Evolutionary conservation across 1,140 invertebrate species (phyloP).

Genomic region (Ditylenchus dipsaci): DNA sequence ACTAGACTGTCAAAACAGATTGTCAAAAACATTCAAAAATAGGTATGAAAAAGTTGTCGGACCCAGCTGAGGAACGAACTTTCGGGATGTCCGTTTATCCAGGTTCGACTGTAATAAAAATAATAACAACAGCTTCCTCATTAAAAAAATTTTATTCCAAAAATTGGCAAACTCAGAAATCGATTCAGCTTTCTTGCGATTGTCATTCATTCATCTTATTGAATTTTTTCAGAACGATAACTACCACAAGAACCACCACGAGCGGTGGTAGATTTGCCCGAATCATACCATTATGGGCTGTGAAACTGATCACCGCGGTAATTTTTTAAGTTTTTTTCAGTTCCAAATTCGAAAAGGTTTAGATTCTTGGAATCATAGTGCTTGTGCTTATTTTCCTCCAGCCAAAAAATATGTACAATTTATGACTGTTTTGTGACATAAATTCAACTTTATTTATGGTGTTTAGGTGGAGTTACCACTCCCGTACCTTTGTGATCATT

Average conservation of each 20-base stretch:
- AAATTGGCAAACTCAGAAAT: no score
- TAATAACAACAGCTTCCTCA: no score
- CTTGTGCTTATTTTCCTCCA: conserved; percentile 37
- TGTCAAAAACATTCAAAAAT: no score
- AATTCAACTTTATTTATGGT: background rate
- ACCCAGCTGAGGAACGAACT: no score
- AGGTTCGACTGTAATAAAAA: no score
- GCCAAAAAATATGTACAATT: background rate
- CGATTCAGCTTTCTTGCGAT: no score
- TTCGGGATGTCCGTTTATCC: no score
- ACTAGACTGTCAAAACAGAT: no score
- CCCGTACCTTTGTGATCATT: conserved; percentile 31
- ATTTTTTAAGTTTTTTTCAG: conserved; percentile 9
- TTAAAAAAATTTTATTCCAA: no score
- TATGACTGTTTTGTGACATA: no score
- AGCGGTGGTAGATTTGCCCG: background rate
- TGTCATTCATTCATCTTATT: no score
- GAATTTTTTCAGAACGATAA: background rate
- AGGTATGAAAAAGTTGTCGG: no score
- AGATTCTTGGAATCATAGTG: conserved; percentile 33
- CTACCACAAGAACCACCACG: background rate
- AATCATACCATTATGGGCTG: conserved; percentile 35
- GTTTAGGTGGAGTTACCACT: conserved; percentile 33
- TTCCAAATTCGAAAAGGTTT: conserved; percentile 8
- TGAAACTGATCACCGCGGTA: conserved; percentile 40